phyloP scores from a whole-genome alignment of 1,140 invertebrate genomes.

The Drosophila ficusphila region DNA sequence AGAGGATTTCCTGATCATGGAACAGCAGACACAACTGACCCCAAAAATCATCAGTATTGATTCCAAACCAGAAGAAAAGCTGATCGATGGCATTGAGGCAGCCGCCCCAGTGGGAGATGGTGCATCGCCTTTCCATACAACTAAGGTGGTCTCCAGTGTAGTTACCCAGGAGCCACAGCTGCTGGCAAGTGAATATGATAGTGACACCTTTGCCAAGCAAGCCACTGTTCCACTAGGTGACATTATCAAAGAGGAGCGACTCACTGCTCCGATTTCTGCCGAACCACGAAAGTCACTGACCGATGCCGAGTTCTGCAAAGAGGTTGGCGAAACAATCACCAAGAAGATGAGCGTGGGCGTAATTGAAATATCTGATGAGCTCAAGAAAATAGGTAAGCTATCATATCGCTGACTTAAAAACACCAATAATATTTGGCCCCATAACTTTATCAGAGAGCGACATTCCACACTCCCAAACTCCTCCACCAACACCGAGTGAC shows the following conservation, averaged over 20 bases:
- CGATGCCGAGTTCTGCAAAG: conserved; percentile 83
- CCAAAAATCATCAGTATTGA: conserved; percentile 17
- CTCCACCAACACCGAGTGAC: conserved; percentile 82
- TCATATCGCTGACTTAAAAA: no score
- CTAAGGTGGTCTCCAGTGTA: conserved; percentile 62
- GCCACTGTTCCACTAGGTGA: conserved; percentile 51
- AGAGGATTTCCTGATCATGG: conserved; percentile 68
- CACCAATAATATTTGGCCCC: no score
- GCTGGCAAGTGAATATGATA: conserved; percentile 45
- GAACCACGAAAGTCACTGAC: conserved; percentile 81
- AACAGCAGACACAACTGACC: conserved; percentile 57
- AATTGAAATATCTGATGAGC: conserved; percentile 78
- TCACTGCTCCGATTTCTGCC: conserved; percentile 53
- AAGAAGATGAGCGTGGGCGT: conserved; percentile 84
- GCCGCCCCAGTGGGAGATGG: conserved; percentile 64
- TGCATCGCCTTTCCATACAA: conserved; percentile 43
- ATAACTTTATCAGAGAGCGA: conserved; percentile 65
- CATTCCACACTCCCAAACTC: conserved; percentile 82
- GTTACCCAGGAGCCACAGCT: conserved; percentile 53
- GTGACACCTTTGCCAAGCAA: conserved; percentile 39
- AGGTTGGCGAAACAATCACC: conserved; percentile 80
- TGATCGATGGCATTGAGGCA: conserved; percentile 69
- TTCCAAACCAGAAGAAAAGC: conserved; percentile 1
- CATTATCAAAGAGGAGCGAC: conserved; percentile 45
- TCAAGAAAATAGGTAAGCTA: conserved; percentile 66